Evolutionary conservation across 2,888 invertebrate species (phyloP).

Genomic region (Yponomeuta plumbellus): DNA sequence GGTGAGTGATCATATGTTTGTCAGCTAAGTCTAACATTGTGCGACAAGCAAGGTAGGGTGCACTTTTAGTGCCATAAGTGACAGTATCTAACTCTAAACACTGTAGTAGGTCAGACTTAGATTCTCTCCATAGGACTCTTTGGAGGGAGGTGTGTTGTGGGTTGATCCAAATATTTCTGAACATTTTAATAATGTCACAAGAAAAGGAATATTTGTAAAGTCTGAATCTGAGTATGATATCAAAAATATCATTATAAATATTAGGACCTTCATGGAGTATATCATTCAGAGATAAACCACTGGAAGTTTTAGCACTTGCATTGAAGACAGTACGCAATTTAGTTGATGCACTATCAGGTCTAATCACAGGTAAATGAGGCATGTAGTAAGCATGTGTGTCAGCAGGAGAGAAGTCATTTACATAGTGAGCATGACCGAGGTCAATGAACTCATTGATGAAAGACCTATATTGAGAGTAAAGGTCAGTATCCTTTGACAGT

Average conservation of each 20-base stretch:
- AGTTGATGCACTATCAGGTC: too few relatives aligned
- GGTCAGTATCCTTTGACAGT: too few relatives aligned
- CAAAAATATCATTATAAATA: slow-evolving; percentile 23
- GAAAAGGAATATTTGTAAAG: slow-evolving; percentile 22
- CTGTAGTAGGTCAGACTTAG: slow-evolving; percentile 13
- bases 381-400: background rate
- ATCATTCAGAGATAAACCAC: slow-evolving; percentile 24
- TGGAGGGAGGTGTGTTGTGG: slow-evolving; percentile 18
- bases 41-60: slow-evolving; percentile 22
- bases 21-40: slow-evolving; percentile 19
- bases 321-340: too few relatives aligned
- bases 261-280: slow-evolving; percentile 25
- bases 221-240: slow-evolving; percentile 25
- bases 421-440: too few relatives aligned
- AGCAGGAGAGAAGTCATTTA: too few relatives aligned
- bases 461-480: too few relatives aligned
- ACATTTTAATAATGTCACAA: slow-evolving; percentile 24
- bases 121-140: slow-evolving; percentile 19
- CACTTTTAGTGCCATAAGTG: slow-evolving; percentile 21
- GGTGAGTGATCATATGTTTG: background rate
- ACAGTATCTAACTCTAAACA: slow-evolving; percentile 19
- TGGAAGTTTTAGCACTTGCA: background rate
- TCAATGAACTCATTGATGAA: too few relatives aligned
- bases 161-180: slow-evolving; percentile 21
- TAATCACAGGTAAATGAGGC: background rate